Evolutionary conservation across 2,888 invertebrate genomes (phyloP).

Genomic region (Baccha elongata): DNA sequence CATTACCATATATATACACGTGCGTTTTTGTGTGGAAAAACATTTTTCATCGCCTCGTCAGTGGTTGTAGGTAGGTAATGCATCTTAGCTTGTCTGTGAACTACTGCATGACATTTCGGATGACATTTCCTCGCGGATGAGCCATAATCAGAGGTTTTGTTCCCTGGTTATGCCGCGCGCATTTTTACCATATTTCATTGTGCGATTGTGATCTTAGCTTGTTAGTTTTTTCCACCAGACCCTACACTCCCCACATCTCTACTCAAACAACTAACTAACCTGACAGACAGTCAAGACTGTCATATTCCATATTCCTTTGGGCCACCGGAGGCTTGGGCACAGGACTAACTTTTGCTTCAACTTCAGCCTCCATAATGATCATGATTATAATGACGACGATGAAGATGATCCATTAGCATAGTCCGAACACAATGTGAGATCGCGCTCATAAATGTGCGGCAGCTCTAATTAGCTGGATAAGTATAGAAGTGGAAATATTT

Average conservation of each 20-base stretch:
- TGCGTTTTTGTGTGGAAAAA: conserved; percentile 12
- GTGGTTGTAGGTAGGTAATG: conserved; percentile 33
- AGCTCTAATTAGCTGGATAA: conserved; percentile 81
- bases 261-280: conserved; percentile 63
- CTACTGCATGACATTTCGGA: conserved; percentile 67
- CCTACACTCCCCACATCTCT: neutral
- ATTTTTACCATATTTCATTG: conserved; percentile 72
- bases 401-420: conserved; percentile 72
- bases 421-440: conserved; percentile 70
- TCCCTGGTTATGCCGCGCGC: conserved; percentile 53
- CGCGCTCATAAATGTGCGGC: conserved; percentile 78
- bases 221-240: conserved; percentile 52
- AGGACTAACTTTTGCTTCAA: no score
- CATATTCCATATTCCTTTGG: conserved; percentile 61
- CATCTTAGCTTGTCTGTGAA: conserved; percentile 54
- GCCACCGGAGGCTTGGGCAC: conserved; percentile 54
- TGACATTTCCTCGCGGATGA: conserved; percentile 63
- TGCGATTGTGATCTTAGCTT: conserved; percentile 68
- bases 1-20: conserved; percentile 36
- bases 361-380: conserved; percentile 15
- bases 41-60: conserved; percentile 62
- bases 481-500: conserved; percentile 80
- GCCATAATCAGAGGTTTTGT: conserved; percentile 55
- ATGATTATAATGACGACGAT: conserved; percentile 60
- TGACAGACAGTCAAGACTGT: conserved; percentile 66